These are phyloP conservation scores for Axis porcinus DNA, from an alignment of 2,113 vertebrate genomes.

Conservation along the genomic window DNA sequence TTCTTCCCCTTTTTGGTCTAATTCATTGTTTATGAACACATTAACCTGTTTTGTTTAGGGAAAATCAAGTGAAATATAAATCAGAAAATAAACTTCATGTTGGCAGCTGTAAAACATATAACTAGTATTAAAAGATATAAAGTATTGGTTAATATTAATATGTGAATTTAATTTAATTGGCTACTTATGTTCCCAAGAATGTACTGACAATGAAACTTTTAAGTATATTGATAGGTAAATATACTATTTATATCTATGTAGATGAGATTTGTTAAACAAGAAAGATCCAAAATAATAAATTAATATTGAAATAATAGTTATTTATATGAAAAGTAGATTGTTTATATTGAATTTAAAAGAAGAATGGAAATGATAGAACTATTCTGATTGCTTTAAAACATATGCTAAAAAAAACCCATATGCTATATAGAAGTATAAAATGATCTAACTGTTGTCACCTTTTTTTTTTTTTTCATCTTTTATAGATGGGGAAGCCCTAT, in stretches of 20 bases:
- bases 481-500: conserved; percentile 6
- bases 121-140: not conserved
- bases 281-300: not conserved
- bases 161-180: not conserved
- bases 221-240: not conserved
- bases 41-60: not conserved
- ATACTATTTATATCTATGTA: not conserved
- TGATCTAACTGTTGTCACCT: not conserved
- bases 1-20: not conserved
- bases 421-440: not conserved
- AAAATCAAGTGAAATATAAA: not conserved
- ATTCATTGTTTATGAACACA: not conserved
- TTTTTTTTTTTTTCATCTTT: not conserved
- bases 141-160: not conserved
- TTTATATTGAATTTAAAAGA: not conserved
- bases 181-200: not conserved
- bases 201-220: not conserved
- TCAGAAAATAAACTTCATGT: not conserved
- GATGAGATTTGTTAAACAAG: not conserved
- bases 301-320: not conserved
- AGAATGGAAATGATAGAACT: not conserved
- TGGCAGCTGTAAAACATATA: not conserved
- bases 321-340: not conserved
- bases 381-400: conserved; percentile 3
- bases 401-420: not conserved